Base-by-base conservation (phyloP, 2,888 invertebrate genomes). In the Monoplex corrugatus region DNA sequence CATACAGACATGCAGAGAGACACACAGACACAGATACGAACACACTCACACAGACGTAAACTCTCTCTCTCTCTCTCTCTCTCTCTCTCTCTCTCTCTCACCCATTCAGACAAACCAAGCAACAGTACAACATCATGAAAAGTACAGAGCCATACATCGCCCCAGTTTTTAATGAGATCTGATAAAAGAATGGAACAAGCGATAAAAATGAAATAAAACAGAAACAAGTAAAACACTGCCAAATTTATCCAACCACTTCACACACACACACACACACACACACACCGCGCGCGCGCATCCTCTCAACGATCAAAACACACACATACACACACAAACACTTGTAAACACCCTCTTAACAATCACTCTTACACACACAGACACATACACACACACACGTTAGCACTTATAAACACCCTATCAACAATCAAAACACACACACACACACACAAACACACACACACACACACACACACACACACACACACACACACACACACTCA, bases 21-120 rank as follows among this genome's bases (percentile, higher is more conserved):
- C 83, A 83, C 83, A 83, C 83, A 83, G n/a, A 83, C 45, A 83
- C 45, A 32, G 35, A 38, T 38, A 38, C 78, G 13, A 35, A 38
- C 38, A 78, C 35, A 13, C 38, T 16, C 45, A 45, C 44, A 45
- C 45, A 45, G 32, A 45, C n/a, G 45, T 32, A 45, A n/a, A 45
- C 45, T 32, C 32, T 45, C 83, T 45, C 83, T n/a, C n/a, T n/a
- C n/a, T n/a, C n/a, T n/a, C n/a, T n/a, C n/a, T n/a, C n/a, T n/a
- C n/a, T n/a, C n/a, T n/a, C n/a, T n/a, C n/a, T n/a, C n/a, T n/a
- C n/a, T n/a, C n/a, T n/a, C n/a, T n/a, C n/a, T n/a, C n/a, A n/a
- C n/a, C n/a, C n/a, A n/a, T n/a, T n/a, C n/a, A n/a, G n/a, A n/a
- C n/a, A n/a, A n/a, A n/a, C n/a, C n/a, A n/a, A n/a, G n/a, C n/a